phyloP scores from a whole-genome alignment of 2,888 invertebrate genomes.

The Mythimna loreyi region DNA sequence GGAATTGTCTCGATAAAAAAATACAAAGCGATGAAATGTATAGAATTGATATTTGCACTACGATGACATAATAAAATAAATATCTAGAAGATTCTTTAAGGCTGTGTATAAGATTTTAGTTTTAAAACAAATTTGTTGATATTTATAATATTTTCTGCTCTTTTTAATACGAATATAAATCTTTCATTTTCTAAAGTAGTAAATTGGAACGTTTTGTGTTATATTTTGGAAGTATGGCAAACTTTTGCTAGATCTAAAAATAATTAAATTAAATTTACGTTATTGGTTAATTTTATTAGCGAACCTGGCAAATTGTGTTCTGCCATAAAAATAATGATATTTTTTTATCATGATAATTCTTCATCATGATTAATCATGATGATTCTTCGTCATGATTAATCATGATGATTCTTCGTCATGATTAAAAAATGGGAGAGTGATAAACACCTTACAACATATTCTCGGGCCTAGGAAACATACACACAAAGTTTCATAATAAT shows the following conservation, averaged over 20 bases:
- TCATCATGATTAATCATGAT: too few relatives aligned
- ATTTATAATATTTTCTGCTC: slow-evolving; percentile 26
- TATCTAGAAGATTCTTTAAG: slow-evolving; percentile 40
- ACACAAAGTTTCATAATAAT: too few relatives aligned
- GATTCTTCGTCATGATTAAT: too few relatives aligned
- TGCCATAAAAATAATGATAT: too few relatives aligned
- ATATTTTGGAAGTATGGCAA: background rate
- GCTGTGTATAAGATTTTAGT: slow-evolving; percentile 52
- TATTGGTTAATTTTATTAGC: background rate
- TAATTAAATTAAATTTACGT: background rate
- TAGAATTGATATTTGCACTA: slow-evolving; percentile 1
- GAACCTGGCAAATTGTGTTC: too few relatives aligned
- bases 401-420: too few relatives aligned
- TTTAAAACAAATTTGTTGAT: slow-evolving; percentile 20
- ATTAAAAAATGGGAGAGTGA: too few relatives aligned
- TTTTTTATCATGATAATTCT: too few relatives aligned
- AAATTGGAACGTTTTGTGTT: too few relatives aligned
- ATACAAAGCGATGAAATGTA: background rate
- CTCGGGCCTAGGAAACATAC: too few relatives aligned
- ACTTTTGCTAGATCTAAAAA: too few relatives aligned
- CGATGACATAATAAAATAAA: background rate
- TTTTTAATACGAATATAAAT: slow-evolving; percentile 8
- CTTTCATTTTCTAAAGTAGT: background rate
- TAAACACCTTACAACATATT: too few relatives aligned
- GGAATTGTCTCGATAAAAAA: background rate